Conservation (phyloP, 2,113 vertebrate genomes). For the Guaruba guarouba region DNA sequence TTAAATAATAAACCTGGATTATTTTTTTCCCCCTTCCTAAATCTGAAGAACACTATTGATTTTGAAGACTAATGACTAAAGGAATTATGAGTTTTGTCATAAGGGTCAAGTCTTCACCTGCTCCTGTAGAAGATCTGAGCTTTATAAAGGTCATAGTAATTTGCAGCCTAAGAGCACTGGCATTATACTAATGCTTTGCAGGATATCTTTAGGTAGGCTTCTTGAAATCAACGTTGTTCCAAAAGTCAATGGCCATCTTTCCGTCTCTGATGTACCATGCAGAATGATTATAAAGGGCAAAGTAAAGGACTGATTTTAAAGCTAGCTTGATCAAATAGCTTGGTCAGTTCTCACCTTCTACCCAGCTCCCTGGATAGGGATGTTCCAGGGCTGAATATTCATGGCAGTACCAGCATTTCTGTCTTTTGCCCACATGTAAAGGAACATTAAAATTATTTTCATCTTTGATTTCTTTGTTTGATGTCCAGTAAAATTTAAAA, state of each 20-base stretch:
- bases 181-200: background rate
- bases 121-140: background rate
- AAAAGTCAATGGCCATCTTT: background rate
- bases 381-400: background rate
- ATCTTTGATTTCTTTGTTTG: background rate
- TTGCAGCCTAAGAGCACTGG: background rate
- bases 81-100: background rate
- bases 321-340: background rate
- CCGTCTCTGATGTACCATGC: background rate
- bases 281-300: background rate
- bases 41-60: background rate
- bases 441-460: background rate
- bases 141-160: slow-evolving; percentile 15
- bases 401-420: background rate
- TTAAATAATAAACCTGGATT: background rate
- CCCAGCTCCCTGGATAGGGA: background rate
- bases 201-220: background rate
- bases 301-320: background rate
- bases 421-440: background rate
- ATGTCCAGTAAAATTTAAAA: background rate
- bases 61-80: background rate
- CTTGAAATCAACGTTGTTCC: background rate
- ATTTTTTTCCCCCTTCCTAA: background rate
- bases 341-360: background rate
- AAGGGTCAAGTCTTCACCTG: background rate